phyloP scores from a whole-genome alignment of 2,113 vertebrate genomes.

The Genyomyrus donnyi region DNA sequence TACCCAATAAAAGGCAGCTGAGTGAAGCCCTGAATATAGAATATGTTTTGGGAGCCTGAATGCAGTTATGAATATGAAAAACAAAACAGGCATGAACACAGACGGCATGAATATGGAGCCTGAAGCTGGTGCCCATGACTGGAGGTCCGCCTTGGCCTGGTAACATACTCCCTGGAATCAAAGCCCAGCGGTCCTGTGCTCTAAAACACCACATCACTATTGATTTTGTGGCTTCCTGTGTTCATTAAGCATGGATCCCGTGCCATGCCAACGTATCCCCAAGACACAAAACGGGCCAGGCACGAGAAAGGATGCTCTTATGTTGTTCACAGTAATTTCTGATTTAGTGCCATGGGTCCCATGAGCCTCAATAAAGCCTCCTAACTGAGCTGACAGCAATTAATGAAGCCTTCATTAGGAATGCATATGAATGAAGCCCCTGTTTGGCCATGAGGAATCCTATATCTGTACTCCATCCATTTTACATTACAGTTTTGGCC shows the following conservation, averaged over 20 bases:
- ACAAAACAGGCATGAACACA: not conserved
- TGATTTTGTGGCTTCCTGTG: conserved; percentile 47
- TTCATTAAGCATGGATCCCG: conserved; percentile 46
- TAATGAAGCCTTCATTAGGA: not conserved
- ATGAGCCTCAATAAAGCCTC: not conserved
- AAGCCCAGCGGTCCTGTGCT: conserved; percentile 52
- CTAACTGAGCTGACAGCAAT: not conserved
- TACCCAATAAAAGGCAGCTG: not conserved
- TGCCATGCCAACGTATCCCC: not conserved
- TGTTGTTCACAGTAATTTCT: conserved; percentile 33
- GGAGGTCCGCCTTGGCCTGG: conserved; percentile 38
- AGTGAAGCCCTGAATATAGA: not conserved
- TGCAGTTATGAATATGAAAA: not conserved
- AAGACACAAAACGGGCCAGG: conserved; percentile 22
- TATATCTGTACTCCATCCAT: not conserved
- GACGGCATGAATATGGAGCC: too few species aligned
- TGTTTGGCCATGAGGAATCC: not conserved
- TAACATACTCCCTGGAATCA: conserved; percentile 50
- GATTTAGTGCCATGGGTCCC: not conserved
- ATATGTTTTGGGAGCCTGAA: not conserved
- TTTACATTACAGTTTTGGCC: not conserved
- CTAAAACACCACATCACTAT: conserved; percentile 52
- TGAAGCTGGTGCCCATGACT: not conserved
- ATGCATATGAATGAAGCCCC: not conserved
- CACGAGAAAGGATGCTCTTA: conserved; percentile 19